A percentile compares a stretch with the other conserved stretches of the same genome.
Conservation (phyloP, 2,113 vertebrate genomes). For the Thymallus thymallus region DNA sequence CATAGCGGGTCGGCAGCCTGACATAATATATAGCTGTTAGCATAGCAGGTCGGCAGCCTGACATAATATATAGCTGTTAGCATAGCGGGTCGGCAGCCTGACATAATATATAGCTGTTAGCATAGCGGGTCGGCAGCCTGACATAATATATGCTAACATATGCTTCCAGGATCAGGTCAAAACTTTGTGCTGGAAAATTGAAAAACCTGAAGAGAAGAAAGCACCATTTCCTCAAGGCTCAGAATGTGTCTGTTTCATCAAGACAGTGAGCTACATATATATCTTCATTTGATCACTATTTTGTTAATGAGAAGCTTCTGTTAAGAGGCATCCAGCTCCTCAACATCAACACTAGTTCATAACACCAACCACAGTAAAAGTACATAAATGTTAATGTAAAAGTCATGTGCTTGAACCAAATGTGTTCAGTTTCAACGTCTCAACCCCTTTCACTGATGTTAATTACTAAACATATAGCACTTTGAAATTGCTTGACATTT, state of each 20-base stretch:
- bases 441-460: constrained; percentile 30
- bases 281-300: not conserved
- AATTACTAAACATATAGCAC: constrained; percentile 30
- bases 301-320: not conserved
- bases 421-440: constrained; percentile 38
- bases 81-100: no score
- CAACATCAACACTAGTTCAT: constrained; percentile 9
- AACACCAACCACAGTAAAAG: constrained; percentile 7
- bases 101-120: no score
- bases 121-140: constrained; percentile 27
- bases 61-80: no score
- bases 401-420: constrained; percentile 49
- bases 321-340: not conserved
- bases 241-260: constrained; percentile 26
- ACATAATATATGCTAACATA: constrained; percentile 18
- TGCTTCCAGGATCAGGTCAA: not conserved
- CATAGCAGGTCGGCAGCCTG: no score
- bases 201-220: not conserved
- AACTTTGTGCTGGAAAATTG: not conserved
- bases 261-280: constrained; percentile 10
- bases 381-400: constrained; percentile 53
- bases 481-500: constrained; percentile 66
- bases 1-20: no score
- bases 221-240: constrained; percentile 4
- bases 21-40: no score